Evolutionary conservation across 2,113 vertebrate species (phyloP).

Genomic region (Peromyscus polionotus): DNA sequence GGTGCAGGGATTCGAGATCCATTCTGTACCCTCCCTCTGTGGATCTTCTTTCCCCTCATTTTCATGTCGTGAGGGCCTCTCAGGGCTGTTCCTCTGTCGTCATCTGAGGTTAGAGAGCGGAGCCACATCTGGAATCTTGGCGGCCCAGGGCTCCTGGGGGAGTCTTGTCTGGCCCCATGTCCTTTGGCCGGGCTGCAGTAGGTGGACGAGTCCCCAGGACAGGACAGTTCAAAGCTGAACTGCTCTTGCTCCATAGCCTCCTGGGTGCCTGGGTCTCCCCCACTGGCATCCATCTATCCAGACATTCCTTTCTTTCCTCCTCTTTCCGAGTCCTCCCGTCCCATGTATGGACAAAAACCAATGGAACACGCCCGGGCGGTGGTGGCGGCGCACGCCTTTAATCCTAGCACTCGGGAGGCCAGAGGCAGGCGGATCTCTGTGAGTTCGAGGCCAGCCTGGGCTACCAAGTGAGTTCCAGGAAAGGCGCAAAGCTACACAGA

Average conservation of each 20-base stretch:
- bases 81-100: neutral
- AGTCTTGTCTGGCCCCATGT: neutral
- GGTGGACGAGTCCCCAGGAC: neutral
- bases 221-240: neutral
- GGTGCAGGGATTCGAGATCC: neutral
- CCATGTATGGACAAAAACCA: neutral
- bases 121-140: neutral
- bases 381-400: too few species aligned
- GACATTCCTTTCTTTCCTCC: neutral
- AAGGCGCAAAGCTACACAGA: too few species aligned
- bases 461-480: too few species aligned
- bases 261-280: neutral
- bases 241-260: neutral
- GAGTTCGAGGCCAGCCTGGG: too few species aligned
- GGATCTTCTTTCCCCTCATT: neutral
- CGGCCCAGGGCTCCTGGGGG: neutral
- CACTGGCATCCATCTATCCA: neutral
- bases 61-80: neutral
- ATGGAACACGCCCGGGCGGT: too few species aligned
- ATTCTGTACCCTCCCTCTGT: neutral
- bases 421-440: too few species aligned
- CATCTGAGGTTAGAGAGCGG: neutral
- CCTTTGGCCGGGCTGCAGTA: neutral
- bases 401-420: too few species aligned
- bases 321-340: neutral